phyloP scores from a whole-genome alignment of 2,113 vertebrate species.

The Oncorhynchus kisutch region DNA sequence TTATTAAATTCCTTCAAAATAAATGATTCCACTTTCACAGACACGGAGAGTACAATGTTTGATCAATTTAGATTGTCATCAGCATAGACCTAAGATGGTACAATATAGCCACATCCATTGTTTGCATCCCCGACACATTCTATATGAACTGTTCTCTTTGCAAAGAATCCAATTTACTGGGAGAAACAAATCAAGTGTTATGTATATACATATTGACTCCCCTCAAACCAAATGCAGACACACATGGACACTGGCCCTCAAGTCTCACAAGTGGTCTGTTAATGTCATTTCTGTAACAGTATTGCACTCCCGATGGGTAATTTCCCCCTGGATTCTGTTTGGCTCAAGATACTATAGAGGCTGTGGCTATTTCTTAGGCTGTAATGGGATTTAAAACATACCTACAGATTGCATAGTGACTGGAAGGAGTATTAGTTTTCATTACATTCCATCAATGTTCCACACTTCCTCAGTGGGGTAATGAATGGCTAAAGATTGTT shows the following conservation, averaged over 20 bases:
- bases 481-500: slow-evolving; percentile 67
- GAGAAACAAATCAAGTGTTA: slow-evolving; percentile 19
- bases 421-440: slow-evolving; percentile 70
- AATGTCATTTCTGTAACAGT: slow-evolving; percentile 78
- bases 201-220: slow-evolving; percentile 8
- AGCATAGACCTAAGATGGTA: slow-evolving; percentile 44
- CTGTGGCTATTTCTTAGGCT: slow-evolving; percentile 65
- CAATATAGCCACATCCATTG: slow-evolving; percentile 71
- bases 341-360: slow-evolving; percentile 67
- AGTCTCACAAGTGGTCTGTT: slow-evolving; percentile 75
- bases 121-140: slow-evolving; percentile 71
- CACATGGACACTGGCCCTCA: slow-evolving; percentile 55
- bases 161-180: slow-evolving; percentile 57
- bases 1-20: neutral
- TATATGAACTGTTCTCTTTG: slow-evolving; percentile 69
- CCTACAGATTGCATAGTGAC: slow-evolving; percentile 62
- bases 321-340: slow-evolving; percentile 77
- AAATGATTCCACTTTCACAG: neutral
- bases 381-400: slow-evolving; percentile 75
- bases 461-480: slow-evolving; percentile 50
- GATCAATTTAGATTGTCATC: slow-evolving; percentile 38
- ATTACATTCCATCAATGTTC: slow-evolving; percentile 64
- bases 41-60: neutral
- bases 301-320: slow-evolving; percentile 77
- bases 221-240: slow-evolving; percentile 17